Evolutionary conservation across 2,888 invertebrate species (phyloP), one percentile per base, ranked within the genome.

Genomic region (Pyrochroa serraticornis): DNA sequence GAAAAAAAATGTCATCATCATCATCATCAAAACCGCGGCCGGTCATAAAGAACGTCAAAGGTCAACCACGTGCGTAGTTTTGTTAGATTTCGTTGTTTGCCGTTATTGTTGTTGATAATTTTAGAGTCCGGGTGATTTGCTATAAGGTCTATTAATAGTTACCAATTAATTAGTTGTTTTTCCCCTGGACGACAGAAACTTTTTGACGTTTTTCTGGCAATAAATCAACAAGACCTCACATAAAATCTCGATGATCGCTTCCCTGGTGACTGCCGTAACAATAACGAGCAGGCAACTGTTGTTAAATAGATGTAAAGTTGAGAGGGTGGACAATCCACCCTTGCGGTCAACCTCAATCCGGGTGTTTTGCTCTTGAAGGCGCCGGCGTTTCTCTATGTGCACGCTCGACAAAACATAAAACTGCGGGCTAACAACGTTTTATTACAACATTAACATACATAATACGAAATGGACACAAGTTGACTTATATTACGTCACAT

Each of bases 61-160:
- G 53, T 53, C 53, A 53, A 14, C 46, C 53, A 53, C 53, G 53
- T 53, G 53, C 9, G 13, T 32, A 13, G 9, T 13, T 42, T 8
- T 31, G 10, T 44, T 31, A n/a, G 22, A 22, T 22, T 22, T 22
- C 22, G 22, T 22, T 22, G 3, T 32, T 9, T 13, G 36, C 30
- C 43, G 30, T 30, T 43, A 43, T 9, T 43, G 22, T 22, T 22
- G 22, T 22, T 22, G 5, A 22, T 22, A 22, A 22, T 22, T 22
- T 22, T 22, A 22, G 3, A 3, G 22, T 22, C 22, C 22, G 22
- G 5, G 2, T 22, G 22, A 22, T 22, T 5, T 22, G 2, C 5
- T 22, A 22, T 5, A 3, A 22, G 22, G 2, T 22, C 5, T 22
- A 3, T 5, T 22, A 22, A 22, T 5, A 22, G 7, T 30, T n/a